Percentiles rank a stretch among this genome's conserved stretches.
phyloP scores from a whole-genome alignment of 2,113 vertebrate genomes.

The Pseudorasbora parva region DNA sequence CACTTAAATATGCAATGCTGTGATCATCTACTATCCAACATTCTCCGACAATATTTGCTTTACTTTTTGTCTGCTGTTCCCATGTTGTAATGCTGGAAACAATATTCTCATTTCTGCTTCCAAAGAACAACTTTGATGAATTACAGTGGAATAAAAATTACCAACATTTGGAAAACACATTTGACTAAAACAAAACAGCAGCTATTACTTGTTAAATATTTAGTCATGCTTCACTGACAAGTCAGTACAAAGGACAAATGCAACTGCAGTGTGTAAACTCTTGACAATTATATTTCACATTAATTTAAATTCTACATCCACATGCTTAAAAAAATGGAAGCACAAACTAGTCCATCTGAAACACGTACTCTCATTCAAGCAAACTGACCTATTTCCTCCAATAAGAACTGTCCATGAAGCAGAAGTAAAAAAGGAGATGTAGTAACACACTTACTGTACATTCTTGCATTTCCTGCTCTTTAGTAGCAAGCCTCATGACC shows the following conservation, averaged over 20 bases:
- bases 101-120: background rate
- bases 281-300: background rate
- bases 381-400: background rate
- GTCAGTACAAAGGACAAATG: background rate
- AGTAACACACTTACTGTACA: slow-evolving; percentile 90
- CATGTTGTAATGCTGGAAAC: background rate
- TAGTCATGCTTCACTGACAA: background rate
- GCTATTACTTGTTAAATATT: background rate
- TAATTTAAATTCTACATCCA: background rate
- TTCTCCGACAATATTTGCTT: background rate
- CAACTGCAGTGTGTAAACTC: background rate
- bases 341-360: background rate
- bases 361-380: background rate
- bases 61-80: background rate
- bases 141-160: background rate
- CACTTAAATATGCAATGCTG: background rate
- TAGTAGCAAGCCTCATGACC: slow-evolving; percentile 97
- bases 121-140: background rate
- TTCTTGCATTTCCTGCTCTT: slow-evolving; percentile 99
- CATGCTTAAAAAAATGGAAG: background rate
- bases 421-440: background rate
- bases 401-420: background rate
- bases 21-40: background rate
- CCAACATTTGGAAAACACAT: background rate
- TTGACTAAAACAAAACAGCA: slow-evolving; percentile 1